These are phyloP conservation scores for Molorchus minor DNA, from an alignment of 2,888 invertebrate species.

Conservation along the genomic window DNA sequence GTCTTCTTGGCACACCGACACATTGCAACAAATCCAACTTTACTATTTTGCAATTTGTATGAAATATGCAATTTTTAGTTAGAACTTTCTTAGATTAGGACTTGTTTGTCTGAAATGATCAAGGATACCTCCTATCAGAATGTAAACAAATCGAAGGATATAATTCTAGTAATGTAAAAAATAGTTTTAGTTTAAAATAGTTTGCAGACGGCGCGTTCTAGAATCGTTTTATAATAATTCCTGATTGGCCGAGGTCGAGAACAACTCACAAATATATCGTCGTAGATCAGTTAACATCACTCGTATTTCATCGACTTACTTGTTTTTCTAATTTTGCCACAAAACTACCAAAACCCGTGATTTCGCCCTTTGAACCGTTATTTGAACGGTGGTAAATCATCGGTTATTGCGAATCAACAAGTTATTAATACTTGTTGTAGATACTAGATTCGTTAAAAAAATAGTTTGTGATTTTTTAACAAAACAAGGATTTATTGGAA, in stretches of 20 bases:
- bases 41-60: conserved; percentile 40
- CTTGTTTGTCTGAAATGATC: conserved; percentile 49
- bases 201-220: neutral
- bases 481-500: neutral
- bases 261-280: neutral
- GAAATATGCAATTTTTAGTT: conserved; percentile 41
- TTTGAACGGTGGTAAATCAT: neutral
- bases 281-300: neutral
- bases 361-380: neutral
- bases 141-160: conserved; percentile 52
- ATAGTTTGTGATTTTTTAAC: neutral
- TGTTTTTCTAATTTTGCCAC: neutral
- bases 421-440: neutral
- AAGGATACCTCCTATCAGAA: conserved; percentile 50
- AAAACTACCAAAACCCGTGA: neutral
- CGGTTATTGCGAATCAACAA: conserved; percentile 2
- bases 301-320: neutral
- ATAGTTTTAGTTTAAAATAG: conserved; percentile 6
- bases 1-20: no score
- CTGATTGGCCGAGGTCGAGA: no score
- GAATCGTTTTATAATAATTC: neutral
- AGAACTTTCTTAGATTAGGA: conserved; percentile 40
- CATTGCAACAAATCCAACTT: conserved; percentile 28
- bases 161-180: conserved; percentile 18
- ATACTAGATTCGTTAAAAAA: neutral